Evolutionary conservation across 2,113 vertebrate species (phyloP), one percentile per base, ranked within the genome.

Genomic region (Puffinus mauretanicus): DNA sequence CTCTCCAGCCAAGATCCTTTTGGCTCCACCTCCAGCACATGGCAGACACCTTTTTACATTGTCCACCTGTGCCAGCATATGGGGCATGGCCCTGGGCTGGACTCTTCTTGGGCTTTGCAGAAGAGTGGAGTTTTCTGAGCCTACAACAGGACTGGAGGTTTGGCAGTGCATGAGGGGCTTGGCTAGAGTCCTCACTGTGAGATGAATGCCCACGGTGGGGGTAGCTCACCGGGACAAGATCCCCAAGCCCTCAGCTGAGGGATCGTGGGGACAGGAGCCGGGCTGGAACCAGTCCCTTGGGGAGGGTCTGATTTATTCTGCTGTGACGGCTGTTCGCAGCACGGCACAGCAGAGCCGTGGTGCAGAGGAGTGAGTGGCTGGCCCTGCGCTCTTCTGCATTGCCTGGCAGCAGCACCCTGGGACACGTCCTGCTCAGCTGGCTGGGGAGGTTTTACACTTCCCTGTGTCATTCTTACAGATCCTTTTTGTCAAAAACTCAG

Each of bases 251-350:
- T 44, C 42, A 34, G 38, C 49, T 38, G 76, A 55, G 38, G 42
- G 24, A 7, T 6, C 0, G 0, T 3, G 13, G 67, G 32, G 10
- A 13, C 42, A 71, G 65, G 42, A 71, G 18, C 5, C 0, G 4
- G 26, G 46, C 46, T 83, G 72, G 46, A 73, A 46, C 32, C 51
- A 25, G 34, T 30, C 25, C 30, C 44, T 29, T 27, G 49, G 8
- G 3, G 36, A 75, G 54, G 29, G 13, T 73, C 38, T 55, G 40
- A 8, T 78, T 81, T 20, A 11, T 49, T 51, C 36, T 73, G 26
- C 42, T 0, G 2, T 18, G 24, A 49, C 0, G 6, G 44, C 61
- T 15, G 10, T 20, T 42, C 11, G 3, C 67, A 58, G 36, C 44
- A 32, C 13, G 51, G 29, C 65, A 36, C 44, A 66, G 32, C 65